These are phyloP conservation scores for Octodon degus DNA, from an alignment of 2,113 vertebrate species.

Conservation along the genomic window DNA sequence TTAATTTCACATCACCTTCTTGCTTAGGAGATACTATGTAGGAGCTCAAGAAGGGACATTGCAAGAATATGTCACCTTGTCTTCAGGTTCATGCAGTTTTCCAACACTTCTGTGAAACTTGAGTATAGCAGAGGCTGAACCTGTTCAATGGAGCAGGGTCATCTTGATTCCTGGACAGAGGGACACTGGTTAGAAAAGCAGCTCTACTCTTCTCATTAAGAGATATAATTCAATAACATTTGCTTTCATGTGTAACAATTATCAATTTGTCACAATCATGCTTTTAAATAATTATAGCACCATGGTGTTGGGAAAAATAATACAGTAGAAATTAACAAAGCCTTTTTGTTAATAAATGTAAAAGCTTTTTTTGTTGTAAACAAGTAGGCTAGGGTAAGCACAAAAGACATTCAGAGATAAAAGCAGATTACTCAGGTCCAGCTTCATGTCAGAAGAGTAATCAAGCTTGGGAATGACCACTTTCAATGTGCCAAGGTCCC, in stretches of 20 bases:
- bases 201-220: neutral
- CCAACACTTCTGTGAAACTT: neutral
- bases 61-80: fast-evolving
- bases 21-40: neutral
- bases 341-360: neutral
- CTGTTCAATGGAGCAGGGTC: neutral
- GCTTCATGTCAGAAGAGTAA: neutral
- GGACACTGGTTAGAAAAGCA: neutral
- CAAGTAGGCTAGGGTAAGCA: neutral
- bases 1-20: neutral
- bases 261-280: neutral
- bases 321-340: too few relatives aligned
- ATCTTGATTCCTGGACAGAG: too few relatives aligned
- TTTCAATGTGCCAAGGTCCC: neutral
- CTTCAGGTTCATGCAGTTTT: neutral
- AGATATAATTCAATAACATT: neutral
- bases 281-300: neutral
- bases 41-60: neutral
- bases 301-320: neutral
- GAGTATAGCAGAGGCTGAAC: neutral
- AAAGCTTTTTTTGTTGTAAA: neutral
- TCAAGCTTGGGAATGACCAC: neutral
- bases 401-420: neutral
- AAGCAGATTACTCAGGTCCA: too few relatives aligned
- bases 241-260: neutral